These are phyloP conservation scores for Sebastes paucispinis DNA, from an alignment of 2,797 vertebrate species.

Conservation along the genomic window DNA sequence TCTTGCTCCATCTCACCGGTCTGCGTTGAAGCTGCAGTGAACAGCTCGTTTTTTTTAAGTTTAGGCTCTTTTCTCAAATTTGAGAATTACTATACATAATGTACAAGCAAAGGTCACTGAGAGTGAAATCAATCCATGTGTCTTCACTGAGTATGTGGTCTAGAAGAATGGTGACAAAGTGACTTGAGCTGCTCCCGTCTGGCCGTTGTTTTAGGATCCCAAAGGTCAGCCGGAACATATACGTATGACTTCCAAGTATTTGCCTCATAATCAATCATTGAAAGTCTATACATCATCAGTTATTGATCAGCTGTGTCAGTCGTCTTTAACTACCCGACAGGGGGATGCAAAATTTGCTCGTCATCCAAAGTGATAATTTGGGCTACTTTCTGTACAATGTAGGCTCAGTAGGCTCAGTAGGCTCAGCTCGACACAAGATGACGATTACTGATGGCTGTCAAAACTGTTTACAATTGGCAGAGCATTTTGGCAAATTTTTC, in stretches of 20 bases:
- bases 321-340: background rate
- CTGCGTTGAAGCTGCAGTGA: background rate
- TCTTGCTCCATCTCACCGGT: background rate
- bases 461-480: background rate
- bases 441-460: background rate
- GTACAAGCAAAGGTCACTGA: background rate
- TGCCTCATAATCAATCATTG: background rate
- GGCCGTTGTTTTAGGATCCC: background rate
- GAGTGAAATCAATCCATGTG: no score
- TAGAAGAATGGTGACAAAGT: background rate
- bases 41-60: background rate
- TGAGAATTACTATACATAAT: background rate
- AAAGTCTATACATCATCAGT: background rate
- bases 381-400: background rate
- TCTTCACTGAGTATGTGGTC: background rate
- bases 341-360: background rate
- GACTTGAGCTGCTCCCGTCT: background rate
- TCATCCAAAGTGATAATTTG: background rate
- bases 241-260: background rate
- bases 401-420: background rate
- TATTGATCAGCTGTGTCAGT: background rate
- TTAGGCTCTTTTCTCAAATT: background rate
- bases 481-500: no score
- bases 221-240: background rate
- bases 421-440: background rate